Conservation (phyloP, 2,888 invertebrate genomes). For the Heliconius aoede region DNA sequence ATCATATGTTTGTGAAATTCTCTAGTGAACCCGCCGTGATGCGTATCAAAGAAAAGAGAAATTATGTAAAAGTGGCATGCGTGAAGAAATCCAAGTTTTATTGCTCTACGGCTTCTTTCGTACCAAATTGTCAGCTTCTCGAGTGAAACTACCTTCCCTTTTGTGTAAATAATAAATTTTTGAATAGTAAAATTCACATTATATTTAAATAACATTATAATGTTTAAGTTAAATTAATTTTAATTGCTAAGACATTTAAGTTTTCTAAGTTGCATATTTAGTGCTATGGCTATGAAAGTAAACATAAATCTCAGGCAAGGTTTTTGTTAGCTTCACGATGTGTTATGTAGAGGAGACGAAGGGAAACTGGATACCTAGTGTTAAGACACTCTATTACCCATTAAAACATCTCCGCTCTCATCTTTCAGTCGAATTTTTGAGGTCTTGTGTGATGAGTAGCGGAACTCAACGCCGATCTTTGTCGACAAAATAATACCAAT, state of each 20-base stretch:
- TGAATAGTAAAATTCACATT: background rate
- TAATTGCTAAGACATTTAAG: background rate
- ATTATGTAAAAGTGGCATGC: constrained; percentile 20
- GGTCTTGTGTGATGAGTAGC: too few relatives aligned
- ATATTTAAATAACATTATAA: background rate
- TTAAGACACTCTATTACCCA: too few relatives aligned
- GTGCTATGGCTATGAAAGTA: too few relatives aligned
- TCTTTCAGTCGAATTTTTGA: too few relatives aligned
- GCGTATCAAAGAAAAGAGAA: constrained; percentile 30
- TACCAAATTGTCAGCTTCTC: constrained; percentile 1
- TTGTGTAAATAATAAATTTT: constrained; percentile 40
- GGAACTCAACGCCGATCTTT: too few relatives aligned
- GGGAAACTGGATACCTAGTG: too few relatives aligned
- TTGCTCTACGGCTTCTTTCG: background rate
- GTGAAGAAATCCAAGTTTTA: constrained; percentile 29
- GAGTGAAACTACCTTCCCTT: constrained; percentile 23
- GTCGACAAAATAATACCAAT: too few relatives aligned
- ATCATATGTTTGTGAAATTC: constrained; percentile 23
- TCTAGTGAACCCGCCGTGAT: constrained; percentile 11
- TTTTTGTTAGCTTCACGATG: too few relatives aligned
- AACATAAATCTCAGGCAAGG: too few relatives aligned
- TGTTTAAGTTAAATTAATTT: background rate
- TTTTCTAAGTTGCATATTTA: too few relatives aligned
- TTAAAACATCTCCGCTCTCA: too few relatives aligned
- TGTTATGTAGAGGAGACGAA: too few relatives aligned